These are phyloP conservation scores for Danio choprae DNA, from an alignment of 2,797 vertebrate genomes.

Conservation along the genomic window DNA sequence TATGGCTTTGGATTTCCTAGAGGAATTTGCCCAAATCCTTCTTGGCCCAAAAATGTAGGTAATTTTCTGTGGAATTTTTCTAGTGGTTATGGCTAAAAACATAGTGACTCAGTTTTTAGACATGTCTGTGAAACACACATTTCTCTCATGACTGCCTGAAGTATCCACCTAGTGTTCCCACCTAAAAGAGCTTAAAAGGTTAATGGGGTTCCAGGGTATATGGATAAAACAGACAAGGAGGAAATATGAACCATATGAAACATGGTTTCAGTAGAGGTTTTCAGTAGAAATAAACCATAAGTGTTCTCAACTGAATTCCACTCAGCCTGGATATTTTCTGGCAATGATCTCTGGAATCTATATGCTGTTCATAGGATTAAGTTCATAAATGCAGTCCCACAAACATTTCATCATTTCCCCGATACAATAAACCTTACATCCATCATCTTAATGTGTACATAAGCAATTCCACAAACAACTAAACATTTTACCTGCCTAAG, in stretches of 20 bases:
- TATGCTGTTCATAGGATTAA: neutral
- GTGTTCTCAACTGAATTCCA: constrained; percentile 8
- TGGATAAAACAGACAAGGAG: neutral
- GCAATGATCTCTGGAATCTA: neutral
- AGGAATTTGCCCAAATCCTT: too few species aligned
- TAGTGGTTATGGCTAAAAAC: too few species aligned
- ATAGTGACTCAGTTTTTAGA: too few species aligned
- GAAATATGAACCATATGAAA: neutral
- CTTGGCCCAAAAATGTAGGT: too few species aligned
- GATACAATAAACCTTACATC: neutral
- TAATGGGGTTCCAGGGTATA: neutral
- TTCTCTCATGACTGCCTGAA: too few species aligned
- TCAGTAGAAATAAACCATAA: constrained; percentile 6
- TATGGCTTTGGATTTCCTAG: too few species aligned
- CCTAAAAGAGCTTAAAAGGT: neutral
- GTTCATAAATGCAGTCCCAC: neutral
- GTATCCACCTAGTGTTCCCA: neutral
- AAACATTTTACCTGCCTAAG: neutral
- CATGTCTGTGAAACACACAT: too few species aligned
- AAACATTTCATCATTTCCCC: neutral
- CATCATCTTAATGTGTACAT: constrained; percentile 1
- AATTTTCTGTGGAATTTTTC: too few species aligned
- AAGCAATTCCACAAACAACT: neutral
- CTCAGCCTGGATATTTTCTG: neutral
- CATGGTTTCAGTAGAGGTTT: neutral